Conservation (phyloP, 2,113 vertebrate genomes). For the Gyps fulvus region DNA sequence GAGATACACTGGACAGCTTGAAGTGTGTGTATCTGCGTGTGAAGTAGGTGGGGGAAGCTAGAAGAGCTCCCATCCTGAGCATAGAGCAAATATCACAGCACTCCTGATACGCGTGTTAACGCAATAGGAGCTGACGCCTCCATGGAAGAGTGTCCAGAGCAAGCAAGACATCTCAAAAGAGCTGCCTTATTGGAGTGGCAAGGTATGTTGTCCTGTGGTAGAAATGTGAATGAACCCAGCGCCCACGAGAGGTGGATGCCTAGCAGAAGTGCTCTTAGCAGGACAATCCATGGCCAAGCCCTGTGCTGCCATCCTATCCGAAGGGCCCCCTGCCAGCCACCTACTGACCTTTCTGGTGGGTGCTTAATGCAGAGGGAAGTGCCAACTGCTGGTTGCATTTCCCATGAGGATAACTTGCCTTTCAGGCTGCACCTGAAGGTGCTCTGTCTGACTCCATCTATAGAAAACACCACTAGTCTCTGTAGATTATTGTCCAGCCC, state of each 20-base stretch:
- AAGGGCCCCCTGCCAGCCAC: neutral
- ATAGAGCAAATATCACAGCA: neutral
- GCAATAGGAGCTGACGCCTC: neutral
- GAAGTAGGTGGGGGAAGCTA: neutral
- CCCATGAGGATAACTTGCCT: neutral
- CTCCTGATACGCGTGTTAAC: fast-evolving
- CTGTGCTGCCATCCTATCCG: fast-evolving
- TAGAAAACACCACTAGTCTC: neutral
- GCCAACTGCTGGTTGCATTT: neutral
- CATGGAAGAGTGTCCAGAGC: neutral
- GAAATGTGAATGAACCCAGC: neutral
- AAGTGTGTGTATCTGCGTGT: neutral
- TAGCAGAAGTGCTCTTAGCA: neutral
- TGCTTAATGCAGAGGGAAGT: neutral
- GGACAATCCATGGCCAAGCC: fast-evolving
- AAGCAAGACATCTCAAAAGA: neutral
- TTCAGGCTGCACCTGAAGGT: neutral
- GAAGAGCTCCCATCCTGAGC: neutral
- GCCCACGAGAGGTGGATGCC: neutral
- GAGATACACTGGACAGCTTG: neutral
- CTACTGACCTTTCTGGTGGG: neutral
- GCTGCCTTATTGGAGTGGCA: neutral
- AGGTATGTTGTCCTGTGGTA: neutral
- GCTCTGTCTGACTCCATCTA: neutral
- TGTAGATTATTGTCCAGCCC: neutral